Evolutionary conservation across 2,888 invertebrate species (phyloP).

Genomic region (Dasypolia templi): DNA sequence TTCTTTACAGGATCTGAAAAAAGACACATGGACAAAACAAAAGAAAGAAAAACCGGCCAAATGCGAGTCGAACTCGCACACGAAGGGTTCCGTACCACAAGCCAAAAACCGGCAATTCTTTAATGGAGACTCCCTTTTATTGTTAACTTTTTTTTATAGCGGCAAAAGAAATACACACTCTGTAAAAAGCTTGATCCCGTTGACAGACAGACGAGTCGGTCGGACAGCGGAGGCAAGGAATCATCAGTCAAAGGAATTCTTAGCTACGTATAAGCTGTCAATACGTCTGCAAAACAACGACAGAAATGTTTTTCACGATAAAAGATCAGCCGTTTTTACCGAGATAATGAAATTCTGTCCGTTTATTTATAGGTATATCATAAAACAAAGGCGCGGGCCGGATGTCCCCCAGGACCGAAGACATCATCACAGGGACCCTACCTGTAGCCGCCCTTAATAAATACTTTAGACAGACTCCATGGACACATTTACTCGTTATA

Average conservation of each 20-base stretch:
- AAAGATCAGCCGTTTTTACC: constrained; percentile 36
- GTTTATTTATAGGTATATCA: constrained; percentile 59
- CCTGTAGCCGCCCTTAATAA: constrained; percentile 74
- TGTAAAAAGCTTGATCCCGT: too few relatives aligned
- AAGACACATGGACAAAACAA: not conserved
- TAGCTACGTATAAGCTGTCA: not conserved
- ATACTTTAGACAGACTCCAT: constrained; percentile 77
- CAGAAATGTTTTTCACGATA: not conserved
- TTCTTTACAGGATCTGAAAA: not conserved
- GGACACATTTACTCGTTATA: constrained; percentile 73
- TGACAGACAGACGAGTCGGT: too few relatives aligned
- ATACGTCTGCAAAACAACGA: constrained; percentile 14
- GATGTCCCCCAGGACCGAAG: constrained; percentile 70
- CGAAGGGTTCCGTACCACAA: too few relatives aligned
- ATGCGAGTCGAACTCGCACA: too few relatives aligned
- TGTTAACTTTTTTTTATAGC: too few relatives aligned
- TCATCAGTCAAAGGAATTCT: not conserved
- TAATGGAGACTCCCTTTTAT: too few relatives aligned
- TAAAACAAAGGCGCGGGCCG: constrained; percentile 75
- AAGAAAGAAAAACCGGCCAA: not conserved
- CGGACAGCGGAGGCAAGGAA: too few relatives aligned
- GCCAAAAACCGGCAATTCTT: too few relatives aligned
- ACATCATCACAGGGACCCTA: constrained; percentile 46
- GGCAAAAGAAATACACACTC: too few relatives aligned
- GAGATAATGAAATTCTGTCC: constrained; percentile 63